These are phyloP conservation scores for Ooceraea biroi DNA, from an alignment of 1,140 invertebrate species.

Conservation along the genomic window DNA sequence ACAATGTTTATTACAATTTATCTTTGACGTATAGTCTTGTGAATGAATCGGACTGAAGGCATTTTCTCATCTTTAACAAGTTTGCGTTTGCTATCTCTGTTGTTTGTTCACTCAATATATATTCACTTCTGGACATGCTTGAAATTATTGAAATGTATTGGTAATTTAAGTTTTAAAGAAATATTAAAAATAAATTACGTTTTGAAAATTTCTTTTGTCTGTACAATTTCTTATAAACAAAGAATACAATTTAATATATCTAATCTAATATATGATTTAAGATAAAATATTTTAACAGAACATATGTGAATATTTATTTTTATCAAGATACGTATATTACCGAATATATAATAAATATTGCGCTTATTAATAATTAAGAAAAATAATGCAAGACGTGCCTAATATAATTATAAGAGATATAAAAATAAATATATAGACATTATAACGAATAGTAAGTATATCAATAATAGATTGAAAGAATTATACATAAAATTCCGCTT, in stretches of 20 bases:
- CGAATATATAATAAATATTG: slow-evolving; percentile 19
- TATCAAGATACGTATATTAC: slow-evolving; percentile 20
- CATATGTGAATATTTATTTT: not conserved
- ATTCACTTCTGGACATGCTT: not conserved
- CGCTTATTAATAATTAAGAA: not conserved
- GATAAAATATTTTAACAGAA: not conserved
- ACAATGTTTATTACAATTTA: no score
- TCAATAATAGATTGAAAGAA: not conserved
- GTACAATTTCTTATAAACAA: not conserved
- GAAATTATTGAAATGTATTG: slow-evolving; percentile 15
- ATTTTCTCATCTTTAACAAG: no score
- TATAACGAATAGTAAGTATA: not conserved
- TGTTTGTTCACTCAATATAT: no score
- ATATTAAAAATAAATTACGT: slow-evolving; percentile 1
- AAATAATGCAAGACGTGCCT: no score
- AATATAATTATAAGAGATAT: slow-evolving; percentile 21
- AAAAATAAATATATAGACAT: slow-evolving; percentile 5
- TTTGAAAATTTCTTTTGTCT: not conserved
- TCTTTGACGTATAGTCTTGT: no score
- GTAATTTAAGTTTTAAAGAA: slow-evolving; percentile 36
- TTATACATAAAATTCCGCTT: slow-evolving; percentile 94
- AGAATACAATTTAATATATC: not conserved
- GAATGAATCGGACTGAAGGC: no score
- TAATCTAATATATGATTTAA: not conserved
- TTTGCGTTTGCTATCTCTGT: no score